phyloP scores from a whole-genome alignment of 2,113 vertebrate genomes.

The Cettia cetti region DNA sequence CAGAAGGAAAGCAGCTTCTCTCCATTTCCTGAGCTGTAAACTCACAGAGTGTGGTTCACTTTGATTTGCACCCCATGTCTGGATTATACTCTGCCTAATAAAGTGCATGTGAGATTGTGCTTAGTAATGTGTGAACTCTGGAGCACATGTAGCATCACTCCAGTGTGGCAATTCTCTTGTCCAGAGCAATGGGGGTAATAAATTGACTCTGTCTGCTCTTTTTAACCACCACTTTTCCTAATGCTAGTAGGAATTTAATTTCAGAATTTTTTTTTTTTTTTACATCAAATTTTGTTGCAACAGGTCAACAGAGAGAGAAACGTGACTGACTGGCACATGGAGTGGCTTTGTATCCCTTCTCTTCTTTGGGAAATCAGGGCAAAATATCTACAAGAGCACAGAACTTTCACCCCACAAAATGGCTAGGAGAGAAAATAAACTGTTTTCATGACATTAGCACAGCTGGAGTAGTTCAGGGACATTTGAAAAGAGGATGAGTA shows the following conservation, averaged over 20 bases:
- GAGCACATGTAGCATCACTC: constrained; percentile 15
- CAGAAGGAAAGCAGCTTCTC: constrained; percentile 57
- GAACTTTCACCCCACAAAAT: not conserved
- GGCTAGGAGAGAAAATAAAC: not conserved
- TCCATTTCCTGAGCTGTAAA: constrained; percentile 56
- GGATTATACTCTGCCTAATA: constrained; percentile 36
- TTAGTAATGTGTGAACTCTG: constrained; percentile 43
- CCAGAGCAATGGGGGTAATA: not conserved
- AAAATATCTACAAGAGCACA: not conserved
- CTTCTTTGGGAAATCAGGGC: not conserved
- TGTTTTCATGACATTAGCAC: not conserved
- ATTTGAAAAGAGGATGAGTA: not conserved
- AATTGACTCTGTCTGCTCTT: not conserved
- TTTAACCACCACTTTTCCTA: not conserved
- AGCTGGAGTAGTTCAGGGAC: not conserved
- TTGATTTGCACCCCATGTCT: constrained; percentile 47
- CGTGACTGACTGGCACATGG: not conserved
- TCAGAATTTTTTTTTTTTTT: not conserved
- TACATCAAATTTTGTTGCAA: not conserved
- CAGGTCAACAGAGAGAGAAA: not conserved
- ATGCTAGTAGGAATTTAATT: not conserved
- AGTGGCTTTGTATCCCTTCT: not conserved
- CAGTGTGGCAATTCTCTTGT: accelerated
- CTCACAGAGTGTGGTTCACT: constrained; percentile 25
- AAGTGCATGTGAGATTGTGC: constrained; percentile 35